These are phyloP conservation scores for Hemaris fuciformis DNA, from an alignment of 2,888 invertebrate genomes.

Conservation along the genomic window DNA sequence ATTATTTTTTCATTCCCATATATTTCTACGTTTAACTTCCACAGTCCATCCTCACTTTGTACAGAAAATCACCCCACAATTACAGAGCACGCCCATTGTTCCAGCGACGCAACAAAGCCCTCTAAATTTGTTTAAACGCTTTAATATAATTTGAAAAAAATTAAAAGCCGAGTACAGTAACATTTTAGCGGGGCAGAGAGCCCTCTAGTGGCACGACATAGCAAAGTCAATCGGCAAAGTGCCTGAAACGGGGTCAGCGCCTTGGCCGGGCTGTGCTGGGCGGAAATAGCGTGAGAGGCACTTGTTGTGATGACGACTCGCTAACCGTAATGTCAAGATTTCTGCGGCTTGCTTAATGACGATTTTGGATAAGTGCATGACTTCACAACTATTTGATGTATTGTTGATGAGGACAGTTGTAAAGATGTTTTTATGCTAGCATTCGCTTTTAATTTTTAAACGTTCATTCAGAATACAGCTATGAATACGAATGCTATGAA, in stretches of 20 bases:
- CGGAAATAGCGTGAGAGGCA: conserved; percentile 26
- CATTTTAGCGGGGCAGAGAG: conserved; percentile 14
- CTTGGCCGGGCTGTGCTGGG: conserved; percentile 9
- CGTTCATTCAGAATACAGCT: too few relatives aligned
- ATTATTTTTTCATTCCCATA: too few relatives aligned
- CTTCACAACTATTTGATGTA: neutral
- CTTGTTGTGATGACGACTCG: conserved; percentile 27
- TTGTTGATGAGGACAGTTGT: neutral
- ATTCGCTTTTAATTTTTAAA: neutral
- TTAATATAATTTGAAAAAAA: conserved; percentile 10
- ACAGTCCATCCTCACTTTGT: neutral
- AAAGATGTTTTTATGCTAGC: neutral
- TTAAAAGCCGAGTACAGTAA: conserved; percentile 12
- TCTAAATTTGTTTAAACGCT: neutral
- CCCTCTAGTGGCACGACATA: conserved; percentile 13
- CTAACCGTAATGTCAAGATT: conserved; percentile 9
- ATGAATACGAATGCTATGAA: too few relatives aligned
- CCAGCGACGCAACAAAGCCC: neutral
- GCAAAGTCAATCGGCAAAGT: conserved; percentile 51
- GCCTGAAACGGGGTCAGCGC: conserved; percentile 32
- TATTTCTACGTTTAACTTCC: too few relatives aligned
- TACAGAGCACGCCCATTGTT: neutral
- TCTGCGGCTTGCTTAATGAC: conserved; percentile 8
- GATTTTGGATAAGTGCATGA: neutral
- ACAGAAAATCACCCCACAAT: neutral